These are phyloP conservation scores for Sylvietta virens DNA, from an alignment of 2,113 vertebrate genomes.

Conservation along the genomic window DNA sequence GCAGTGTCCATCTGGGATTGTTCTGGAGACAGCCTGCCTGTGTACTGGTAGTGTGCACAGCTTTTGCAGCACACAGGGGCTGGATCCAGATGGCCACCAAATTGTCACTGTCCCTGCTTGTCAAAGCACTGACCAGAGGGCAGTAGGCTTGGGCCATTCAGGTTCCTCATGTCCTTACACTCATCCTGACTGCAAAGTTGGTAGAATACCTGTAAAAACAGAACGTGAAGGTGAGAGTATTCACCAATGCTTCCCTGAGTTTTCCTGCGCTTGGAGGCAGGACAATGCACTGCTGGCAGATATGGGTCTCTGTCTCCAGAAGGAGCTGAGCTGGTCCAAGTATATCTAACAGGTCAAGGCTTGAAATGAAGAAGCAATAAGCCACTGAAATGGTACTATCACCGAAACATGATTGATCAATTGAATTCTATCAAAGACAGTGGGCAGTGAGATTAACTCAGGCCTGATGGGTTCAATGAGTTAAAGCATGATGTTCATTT, in stretches of 20 bases:
- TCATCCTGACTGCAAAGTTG: not conserved
- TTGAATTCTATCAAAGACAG: conserved; percentile 99
- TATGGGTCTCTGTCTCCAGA: conserved; percentile 69
- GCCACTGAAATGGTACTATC: conserved; percentile 99
- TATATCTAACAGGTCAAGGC: conserved; percentile 83
- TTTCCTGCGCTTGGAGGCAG: conserved; percentile 14
- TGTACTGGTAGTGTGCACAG: accelerated
- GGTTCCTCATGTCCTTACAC: not conserved
- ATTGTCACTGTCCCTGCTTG: not conserved
- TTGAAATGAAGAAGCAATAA: conserved; percentile 97
- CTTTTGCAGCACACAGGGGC: accelerated
- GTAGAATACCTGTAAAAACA: not conserved
- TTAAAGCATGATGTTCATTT: conserved; percentile 97
- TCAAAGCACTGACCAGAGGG: not conserved
- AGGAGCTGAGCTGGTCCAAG: conserved; percentile 66
- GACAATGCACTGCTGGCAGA: conserved; percentile 25
- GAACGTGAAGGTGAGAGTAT: not conserved
- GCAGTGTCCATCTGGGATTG: accelerated
- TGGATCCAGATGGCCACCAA: not conserved
- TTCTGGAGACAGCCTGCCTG: accelerated
- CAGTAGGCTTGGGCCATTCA: accelerated
- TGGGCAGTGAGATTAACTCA: conserved; percentile 99
- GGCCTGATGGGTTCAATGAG: conserved; percentile 96
- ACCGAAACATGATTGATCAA: conserved; percentile 99
- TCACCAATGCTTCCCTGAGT: not conserved